Percentiles rank a stretch among this genome's conserved stretches.
Conservation (phyloP, 2,113 vertebrate species). For the Octodon degus region DNA sequence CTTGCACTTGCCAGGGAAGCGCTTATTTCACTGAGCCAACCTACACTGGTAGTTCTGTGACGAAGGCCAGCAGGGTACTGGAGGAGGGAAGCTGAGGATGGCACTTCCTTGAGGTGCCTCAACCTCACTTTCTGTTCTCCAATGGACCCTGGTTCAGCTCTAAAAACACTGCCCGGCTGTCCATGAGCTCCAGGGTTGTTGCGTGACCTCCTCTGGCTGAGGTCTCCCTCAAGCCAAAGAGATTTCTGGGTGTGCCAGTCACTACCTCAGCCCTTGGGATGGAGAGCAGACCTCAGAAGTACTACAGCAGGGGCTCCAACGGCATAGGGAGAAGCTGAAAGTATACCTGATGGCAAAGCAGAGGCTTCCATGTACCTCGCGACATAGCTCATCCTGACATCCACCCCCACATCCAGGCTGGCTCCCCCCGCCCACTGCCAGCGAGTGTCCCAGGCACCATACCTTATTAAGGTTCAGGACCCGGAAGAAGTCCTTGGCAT, state of each 20-base stretch:
- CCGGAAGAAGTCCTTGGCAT: conserved; percentile 90
- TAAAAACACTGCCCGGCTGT: neutral
- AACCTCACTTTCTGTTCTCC: neutral
- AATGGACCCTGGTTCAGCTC: neutral
- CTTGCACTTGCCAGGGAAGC: too few species aligned
- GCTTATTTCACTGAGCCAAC: too few species aligned
- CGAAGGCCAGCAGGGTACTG: neutral
- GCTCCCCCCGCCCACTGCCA: too few species aligned
- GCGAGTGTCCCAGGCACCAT: neutral
- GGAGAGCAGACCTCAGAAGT: accelerated
- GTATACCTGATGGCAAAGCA: accelerated
- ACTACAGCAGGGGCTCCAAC: neutral
- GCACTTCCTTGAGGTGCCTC: neutral
- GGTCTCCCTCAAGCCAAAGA: neutral
- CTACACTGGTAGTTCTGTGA: neutral
- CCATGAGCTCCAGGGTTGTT: neutral
- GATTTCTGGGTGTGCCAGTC: neutral
- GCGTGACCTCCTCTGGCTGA: neutral
- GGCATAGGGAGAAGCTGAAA: neutral
- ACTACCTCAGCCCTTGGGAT: neutral
- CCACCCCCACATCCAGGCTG: too few species aligned
- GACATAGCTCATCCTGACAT: neutral
- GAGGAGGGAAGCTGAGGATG: neutral
- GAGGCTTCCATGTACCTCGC: neutral
- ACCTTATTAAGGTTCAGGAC: conserved; percentile 96